Percentiles rank a stretch among this genome's conserved stretches.
Evolutionary conservation across 2,797 vertebrate species (phyloP).

Genomic region (Enteromius anoplus): DNA sequence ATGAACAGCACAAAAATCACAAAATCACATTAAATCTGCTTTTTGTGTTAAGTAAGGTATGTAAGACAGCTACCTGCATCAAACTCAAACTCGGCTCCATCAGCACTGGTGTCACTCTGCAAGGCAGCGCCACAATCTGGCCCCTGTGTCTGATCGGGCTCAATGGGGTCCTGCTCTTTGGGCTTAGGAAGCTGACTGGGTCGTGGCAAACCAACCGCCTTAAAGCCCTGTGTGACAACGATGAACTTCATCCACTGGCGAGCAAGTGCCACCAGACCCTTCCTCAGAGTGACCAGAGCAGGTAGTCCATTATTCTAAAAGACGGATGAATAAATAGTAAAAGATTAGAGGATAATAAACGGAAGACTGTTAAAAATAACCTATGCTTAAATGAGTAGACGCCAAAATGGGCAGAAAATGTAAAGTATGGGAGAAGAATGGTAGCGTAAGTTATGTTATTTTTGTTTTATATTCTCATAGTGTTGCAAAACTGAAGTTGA

Average conservation of each 20-base stretch:
- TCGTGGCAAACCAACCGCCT: slow-evolving; percentile 90
- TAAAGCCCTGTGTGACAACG: slow-evolving; percentile 97
- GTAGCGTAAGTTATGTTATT: too few species aligned
- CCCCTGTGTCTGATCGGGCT: slow-evolving; percentile 78
- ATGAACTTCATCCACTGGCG: slow-evolving; percentile 99
- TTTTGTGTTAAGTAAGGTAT: neutral
- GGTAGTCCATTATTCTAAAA: slow-evolving; percentile 93
- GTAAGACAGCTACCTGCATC: slow-evolving; percentile 87
- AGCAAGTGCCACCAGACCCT: slow-evolving; percentile 94
- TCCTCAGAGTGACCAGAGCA: slow-evolving; percentile 95
- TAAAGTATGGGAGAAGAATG: too few species aligned
- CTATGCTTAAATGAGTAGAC: too few species aligned
- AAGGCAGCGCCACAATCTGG: slow-evolving; percentile 87
- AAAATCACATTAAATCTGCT: neutral
- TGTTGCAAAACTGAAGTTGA: too few species aligned
- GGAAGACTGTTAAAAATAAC: neutral
- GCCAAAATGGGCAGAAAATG: too few species aligned
- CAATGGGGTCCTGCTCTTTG: slow-evolving; percentile 72
- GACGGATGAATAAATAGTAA: neutral
- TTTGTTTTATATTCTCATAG: too few species aligned
- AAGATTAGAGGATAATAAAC: neutral
- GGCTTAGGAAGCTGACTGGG: slow-evolving; percentile 86
- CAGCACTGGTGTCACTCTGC: slow-evolving; percentile 96
- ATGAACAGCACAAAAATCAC: slow-evolving; percentile 35
- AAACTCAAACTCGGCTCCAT: slow-evolving; percentile 96